phyloP scores from a whole-genome alignment of 2,888 invertebrate genomes.

The Ashinkailepas kermadecensis region DNA sequence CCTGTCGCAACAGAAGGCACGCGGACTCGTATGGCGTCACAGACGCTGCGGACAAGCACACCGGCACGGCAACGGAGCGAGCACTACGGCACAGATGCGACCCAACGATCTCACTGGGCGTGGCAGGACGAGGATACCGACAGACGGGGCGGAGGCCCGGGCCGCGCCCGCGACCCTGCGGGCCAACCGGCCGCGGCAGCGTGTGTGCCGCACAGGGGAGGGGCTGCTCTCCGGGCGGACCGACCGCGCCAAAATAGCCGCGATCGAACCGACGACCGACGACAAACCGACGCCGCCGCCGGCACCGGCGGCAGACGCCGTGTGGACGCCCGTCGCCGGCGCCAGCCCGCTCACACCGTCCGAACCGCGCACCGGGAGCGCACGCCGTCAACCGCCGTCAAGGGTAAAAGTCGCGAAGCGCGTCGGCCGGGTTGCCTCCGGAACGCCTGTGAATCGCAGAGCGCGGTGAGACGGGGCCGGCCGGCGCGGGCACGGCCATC shows the following conservation, averaged over 20 bases:
- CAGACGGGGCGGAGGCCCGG: neutral
- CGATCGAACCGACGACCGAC: neutral
- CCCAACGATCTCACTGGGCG: neutral
- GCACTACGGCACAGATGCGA: neutral
- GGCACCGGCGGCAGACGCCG: too few species aligned
- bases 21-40: neutral
- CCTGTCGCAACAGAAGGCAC: slow-evolving; percentile 6
- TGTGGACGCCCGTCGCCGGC: too few species aligned
- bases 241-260: neutral
- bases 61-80: neutral
- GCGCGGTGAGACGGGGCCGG: neutral
- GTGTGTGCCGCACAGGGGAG: neutral
- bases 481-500: slow-evolving; percentile 22
- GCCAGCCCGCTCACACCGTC: too few species aligned
- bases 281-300: neutral
- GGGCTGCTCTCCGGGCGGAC: neutral
- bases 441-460: slow-evolving; percentile 25
- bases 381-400: neutral
- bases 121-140: too few species aligned
- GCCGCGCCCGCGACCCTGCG: neutral
- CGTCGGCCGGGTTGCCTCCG: neutral
- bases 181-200: neutral
- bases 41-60: neutral
- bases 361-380: neutral
- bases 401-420: neutral